phyloP scores from a whole-genome alignment of 2,797 vertebrate genomes.

The Coranthus polyacanthus region DNA sequence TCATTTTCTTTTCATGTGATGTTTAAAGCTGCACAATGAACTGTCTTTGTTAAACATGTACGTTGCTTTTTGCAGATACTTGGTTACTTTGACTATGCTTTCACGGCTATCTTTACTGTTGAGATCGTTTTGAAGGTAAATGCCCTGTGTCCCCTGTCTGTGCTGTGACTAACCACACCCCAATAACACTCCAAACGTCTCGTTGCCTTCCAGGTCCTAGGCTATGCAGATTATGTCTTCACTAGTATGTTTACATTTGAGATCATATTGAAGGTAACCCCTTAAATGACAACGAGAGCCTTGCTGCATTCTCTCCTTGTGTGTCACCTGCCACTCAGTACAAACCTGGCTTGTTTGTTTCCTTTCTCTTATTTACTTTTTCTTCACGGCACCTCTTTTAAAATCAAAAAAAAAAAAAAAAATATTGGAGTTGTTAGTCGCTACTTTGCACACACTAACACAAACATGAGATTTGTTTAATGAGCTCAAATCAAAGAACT shows the following conservation, averaged over 20 bases:
- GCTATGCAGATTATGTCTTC: conserved; percentile 99
- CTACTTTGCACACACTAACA: conserved; percentile 60
- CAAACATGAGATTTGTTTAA: conserved; percentile 68
- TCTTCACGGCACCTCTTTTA: conserved; percentile 88
- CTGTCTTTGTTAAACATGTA: conserved; percentile 84
- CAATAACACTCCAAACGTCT: conserved; percentile 93
- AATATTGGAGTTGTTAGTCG: conserved; percentile 54
- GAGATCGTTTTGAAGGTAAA: conserved; percentile 99
- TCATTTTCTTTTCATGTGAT: conserved; percentile 54
- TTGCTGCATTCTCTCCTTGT: conserved; percentile 90
- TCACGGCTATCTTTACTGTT: conserved; percentile 99
- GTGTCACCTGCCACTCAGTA: conserved; percentile 91
- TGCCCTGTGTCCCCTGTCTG: conserved; percentile 87
- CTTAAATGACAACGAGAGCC: conserved; percentile 85
- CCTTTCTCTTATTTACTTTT: conserved; percentile 84
- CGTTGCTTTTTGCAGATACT: conserved; percentile 97
- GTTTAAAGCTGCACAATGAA: conserved; percentile 72
- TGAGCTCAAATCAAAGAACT: conserved; percentile 61
- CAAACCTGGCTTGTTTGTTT: conserved; percentile 90
- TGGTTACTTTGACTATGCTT: conserved; percentile 99
- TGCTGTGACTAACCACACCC: conserved; percentile 83
- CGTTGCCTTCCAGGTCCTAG: conserved; percentile 96
- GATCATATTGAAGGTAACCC: conserved; percentile 98
- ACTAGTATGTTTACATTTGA: conserved; percentile 99
- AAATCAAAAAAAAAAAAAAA: conserved; percentile 43